These are phyloP conservation scores for Dendrolimus pini DNA, from an alignment of 2,888 invertebrate genomes.

Conservation along the genomic window DNA sequence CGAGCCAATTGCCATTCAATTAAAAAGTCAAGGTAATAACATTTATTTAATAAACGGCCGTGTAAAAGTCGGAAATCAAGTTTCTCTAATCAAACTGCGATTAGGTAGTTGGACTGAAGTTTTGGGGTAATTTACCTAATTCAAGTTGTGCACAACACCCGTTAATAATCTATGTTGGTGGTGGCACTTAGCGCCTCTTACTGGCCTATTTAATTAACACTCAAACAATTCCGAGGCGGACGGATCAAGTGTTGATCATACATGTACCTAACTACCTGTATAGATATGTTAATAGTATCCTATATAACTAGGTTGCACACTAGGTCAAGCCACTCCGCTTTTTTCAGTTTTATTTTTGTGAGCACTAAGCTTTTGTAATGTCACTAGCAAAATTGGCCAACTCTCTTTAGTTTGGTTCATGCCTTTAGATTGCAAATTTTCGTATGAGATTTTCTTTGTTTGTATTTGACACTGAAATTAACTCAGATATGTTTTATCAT, in stretches of 20 bases:
- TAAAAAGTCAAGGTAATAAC: not conserved
- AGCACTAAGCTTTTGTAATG: too few relatives aligned
- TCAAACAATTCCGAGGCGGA: constrained; percentile 6
- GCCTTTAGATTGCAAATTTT: too few relatives aligned
- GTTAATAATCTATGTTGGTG: constrained; percentile 4
- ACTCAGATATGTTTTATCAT: too few relatives aligned
- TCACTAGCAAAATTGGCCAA: too few relatives aligned
- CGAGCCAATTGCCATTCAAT: too few relatives aligned
- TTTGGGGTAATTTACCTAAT: not conserved
- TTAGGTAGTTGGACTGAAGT: not conserved
- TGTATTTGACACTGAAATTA: too few relatives aligned
- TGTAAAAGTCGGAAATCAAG: not conserved
- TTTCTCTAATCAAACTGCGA: not conserved
- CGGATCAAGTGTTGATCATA: constrained; percentile 3
- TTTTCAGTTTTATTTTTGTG: too few relatives aligned
- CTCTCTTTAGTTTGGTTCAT: too few relatives aligned
- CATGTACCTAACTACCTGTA: not conserved
- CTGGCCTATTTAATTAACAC: constrained; percentile 6
- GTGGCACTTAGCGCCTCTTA: constrained; percentile 5
- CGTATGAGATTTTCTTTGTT: too few relatives aligned
- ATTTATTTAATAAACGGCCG: not conserved
- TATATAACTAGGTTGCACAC: too few relatives aligned
- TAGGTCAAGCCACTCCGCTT: too few relatives aligned
- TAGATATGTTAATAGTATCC: not conserved
- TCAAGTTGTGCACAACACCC: not conserved